These are phyloP conservation scores for Microplitis manilae DNA, from an alignment of 2,888 invertebrate species.

Conservation along the genomic window DNA sequence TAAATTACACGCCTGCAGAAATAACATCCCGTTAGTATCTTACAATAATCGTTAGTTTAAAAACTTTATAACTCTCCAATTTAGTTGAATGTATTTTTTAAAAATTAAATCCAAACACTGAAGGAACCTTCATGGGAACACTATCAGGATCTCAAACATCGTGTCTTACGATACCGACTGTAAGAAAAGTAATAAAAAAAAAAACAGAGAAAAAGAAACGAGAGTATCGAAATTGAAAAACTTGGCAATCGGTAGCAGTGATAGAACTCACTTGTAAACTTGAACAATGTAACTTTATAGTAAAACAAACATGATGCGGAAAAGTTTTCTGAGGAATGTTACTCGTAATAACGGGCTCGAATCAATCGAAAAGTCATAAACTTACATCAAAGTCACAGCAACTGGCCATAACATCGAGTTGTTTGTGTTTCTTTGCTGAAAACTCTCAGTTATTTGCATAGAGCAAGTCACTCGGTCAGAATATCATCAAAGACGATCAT, in stretches of 20 bases:
- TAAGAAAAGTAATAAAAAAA: neutral
- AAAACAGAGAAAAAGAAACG: neutral
- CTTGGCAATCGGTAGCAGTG: conserved; percentile 18
- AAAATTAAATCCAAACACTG: neutral
- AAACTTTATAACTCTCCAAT: neutral
- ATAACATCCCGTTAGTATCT: neutral
- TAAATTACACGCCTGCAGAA: neutral
- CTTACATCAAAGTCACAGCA: conserved; percentile 30
- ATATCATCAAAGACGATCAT: neutral
- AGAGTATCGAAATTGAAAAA: conserved; percentile 37
- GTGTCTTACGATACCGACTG: neutral
- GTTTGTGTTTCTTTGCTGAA: neutral
- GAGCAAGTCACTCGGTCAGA: neutral
- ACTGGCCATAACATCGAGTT: neutral
- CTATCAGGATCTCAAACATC: neutral
- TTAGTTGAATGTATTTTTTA: neutral
- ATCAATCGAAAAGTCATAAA: conserved; percentile 36
- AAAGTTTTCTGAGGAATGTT: neutral
- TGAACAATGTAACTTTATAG: conserved; percentile 3
- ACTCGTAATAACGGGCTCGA: neutral
- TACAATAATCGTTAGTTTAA: neutral
- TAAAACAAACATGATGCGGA: conserved; percentile 11
- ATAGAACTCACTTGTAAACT: conserved; percentile 5
- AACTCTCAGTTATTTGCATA: neutral
- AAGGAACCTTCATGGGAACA: neutral